Conservation (phyloP, 2,888 invertebrate genomes). For the Nymphalis urticae region DNA sequence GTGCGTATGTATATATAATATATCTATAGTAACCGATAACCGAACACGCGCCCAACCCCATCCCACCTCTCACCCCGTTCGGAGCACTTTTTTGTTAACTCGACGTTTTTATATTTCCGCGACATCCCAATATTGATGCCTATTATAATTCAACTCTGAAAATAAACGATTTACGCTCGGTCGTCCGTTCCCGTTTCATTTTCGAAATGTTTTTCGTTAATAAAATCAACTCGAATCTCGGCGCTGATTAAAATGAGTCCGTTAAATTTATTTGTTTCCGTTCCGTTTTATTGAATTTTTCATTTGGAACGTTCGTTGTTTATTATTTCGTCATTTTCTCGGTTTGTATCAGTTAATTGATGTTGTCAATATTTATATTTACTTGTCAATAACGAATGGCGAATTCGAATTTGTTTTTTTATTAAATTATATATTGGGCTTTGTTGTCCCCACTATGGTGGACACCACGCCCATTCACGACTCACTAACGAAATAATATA, state of each 20-base stretch:
- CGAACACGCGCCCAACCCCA: not conserved
- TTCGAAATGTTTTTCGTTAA: constrained; percentile 22
- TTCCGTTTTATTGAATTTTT: constrained; percentile 19
- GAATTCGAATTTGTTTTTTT: not conserved
- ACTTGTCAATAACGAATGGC: not conserved
- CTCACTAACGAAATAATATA: too few species aligned
- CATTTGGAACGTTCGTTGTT: constrained; percentile 7
- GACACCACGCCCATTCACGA: too few species aligned
- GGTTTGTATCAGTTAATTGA: not conserved
- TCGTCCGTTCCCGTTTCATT: constrained; percentile 23
- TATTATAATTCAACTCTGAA: constrained; percentile 34
- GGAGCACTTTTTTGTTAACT: constrained; percentile 19
- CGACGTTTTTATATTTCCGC: constrained; percentile 36
- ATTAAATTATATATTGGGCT: too few species aligned
- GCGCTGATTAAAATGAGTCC: constrained; percentile 28
- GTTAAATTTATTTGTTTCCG: constrained; percentile 25
- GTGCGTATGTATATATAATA: too few species aligned
- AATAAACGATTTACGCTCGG: constrained; percentile 24
- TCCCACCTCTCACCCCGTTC: constrained; percentile 1
- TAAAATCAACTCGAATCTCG: constrained; percentile 29
- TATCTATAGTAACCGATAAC: too few species aligned
- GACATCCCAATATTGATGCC: constrained; percentile 40
- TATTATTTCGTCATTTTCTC: constrained; percentile 7
- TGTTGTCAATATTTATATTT: not conserved
- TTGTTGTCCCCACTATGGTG: too few species aligned